These are phyloP conservation scores for Drosophila affinis DNA, from an alignment of 2,888 invertebrate genomes.

Conservation along the genomic window DNA sequence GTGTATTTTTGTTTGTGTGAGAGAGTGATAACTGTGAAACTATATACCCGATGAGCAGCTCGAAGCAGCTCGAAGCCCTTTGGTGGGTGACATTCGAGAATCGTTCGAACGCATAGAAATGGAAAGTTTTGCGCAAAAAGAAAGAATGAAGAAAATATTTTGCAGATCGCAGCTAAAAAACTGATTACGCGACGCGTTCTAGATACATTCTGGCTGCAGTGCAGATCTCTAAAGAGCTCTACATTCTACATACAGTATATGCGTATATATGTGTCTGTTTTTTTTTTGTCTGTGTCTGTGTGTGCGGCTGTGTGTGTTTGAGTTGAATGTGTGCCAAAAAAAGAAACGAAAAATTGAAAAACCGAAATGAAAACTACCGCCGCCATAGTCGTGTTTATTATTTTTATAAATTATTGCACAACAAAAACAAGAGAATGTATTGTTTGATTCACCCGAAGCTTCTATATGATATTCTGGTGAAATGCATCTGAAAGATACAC, in stretches of 20 bases:
- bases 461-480: constrained; percentile 45
- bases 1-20: constrained; percentile 28
- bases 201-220: constrained; percentile 55
- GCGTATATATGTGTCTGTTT: not conserved
- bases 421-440: constrained; percentile 38
- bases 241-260: constrained; percentile 6
- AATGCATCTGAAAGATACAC: constrained; percentile 72
- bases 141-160: constrained; percentile 10
- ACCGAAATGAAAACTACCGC: constrained; percentile 12
- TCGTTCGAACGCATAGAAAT: constrained; percentile 63
- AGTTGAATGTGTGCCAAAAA: constrained; percentile 64
- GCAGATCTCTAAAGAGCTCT: constrained; percentile 41
- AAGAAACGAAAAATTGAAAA: constrained; percentile 19
- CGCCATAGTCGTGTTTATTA: constrained; percentile 41
- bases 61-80: too few species aligned
- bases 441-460: constrained; percentile 15
- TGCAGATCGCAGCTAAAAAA: constrained; percentile 49
- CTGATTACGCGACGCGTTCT: constrained; percentile 75
- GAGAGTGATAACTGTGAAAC: constrained; percentile 64
- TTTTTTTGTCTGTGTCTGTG: constrained; percentile 5
- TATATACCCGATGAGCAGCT: constrained; percentile 28
- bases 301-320: constrained; percentile 18
- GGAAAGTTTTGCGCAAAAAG: constrained; percentile 62
- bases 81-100: constrained; percentile 35
- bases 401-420: constrained; percentile 60